phyloP scores from a whole-genome alignment of 1,140 invertebrate genomes.

The Rhagoletis pomonella region DNA sequence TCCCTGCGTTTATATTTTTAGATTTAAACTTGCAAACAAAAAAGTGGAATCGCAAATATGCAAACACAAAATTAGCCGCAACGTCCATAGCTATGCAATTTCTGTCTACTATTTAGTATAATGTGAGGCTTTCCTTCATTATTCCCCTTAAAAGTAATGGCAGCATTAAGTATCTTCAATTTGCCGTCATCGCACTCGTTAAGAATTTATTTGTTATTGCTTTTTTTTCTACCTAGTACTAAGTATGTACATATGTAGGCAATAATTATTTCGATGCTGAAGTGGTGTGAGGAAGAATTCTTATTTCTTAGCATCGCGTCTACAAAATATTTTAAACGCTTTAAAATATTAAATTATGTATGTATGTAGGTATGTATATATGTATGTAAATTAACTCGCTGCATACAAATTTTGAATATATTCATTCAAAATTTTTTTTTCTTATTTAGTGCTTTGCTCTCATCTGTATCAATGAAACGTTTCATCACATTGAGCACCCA shows the following conservation, averaged over 20 bases:
- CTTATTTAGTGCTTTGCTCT: neutral
- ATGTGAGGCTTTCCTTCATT: neutral
- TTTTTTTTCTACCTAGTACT: too few relatives aligned
- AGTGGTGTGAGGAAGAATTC: neutral
- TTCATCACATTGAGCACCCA: neutral
- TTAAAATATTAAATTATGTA: too few relatives aligned
- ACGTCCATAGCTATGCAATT: conserved; percentile 5
- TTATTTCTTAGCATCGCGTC: neutral
- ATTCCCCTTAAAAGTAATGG: neutral
- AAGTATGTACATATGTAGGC: too few relatives aligned
- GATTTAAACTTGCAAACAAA: conserved; percentile 20
- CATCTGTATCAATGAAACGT: neutral
- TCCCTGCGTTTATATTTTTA: conserved; percentile 42
- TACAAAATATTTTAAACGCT: too few relatives aligned
- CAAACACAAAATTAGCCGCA: conserved; percentile 18
- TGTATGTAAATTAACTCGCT: too few relatives aligned
- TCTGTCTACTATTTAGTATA: neutral
- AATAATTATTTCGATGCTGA: neutral
- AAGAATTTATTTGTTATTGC: too few relatives aligned
- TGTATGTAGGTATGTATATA: neutral
- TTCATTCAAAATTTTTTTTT: neutral
- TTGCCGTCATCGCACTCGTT: neutral
- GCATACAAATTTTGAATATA: too few relatives aligned
- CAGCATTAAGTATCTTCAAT: neutral
- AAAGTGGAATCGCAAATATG: conserved; percentile 46